A percentile compares a stretch with the other conserved stretches of the same genome.
These are phyloP conservation scores for Philonicus albiceps DNA, from an alignment of 2,888 invertebrate species.

Conservation along the genomic window DNA sequence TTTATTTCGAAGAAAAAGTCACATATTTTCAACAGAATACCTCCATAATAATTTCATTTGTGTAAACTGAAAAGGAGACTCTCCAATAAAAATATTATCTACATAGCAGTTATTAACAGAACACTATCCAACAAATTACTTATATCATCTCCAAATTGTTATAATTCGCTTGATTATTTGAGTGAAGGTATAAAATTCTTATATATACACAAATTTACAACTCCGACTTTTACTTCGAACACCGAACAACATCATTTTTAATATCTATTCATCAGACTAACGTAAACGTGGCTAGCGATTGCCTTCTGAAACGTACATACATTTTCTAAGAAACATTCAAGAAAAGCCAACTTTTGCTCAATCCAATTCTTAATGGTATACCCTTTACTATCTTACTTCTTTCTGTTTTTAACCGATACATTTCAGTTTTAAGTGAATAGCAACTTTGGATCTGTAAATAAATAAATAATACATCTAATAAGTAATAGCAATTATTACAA, in stretches of 20 bases:
- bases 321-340: background rate
- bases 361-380: background rate
- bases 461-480: background rate
- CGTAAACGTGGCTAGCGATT: background rate
- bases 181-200: background rate
- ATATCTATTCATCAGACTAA: constrained; percentile 15
- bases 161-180: background rate
- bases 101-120: constrained; percentile 6
- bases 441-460: background rate
- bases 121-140: constrained; percentile 7
- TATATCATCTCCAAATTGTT: constrained; percentile 9
- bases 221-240: background rate
- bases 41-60: constrained; percentile 57
- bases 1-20: background rate
- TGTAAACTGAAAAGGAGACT: background rate
- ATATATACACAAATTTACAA: constrained; percentile 30
- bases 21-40: background rate
- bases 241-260: constrained; percentile 22
- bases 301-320: background rate
- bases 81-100: constrained; percentile 13
- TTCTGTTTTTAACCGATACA: background rate
- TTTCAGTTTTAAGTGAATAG: background rate
- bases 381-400: background rate
- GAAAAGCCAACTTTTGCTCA: background rate
- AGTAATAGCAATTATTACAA: no score